Percentiles rank a stretch among this genome's conserved stretches.
These are phyloP conservation scores for Scaptomyza caliginosa DNA, from an alignment of 2,888 invertebrate species.

Conservation along the genomic window DNA sequence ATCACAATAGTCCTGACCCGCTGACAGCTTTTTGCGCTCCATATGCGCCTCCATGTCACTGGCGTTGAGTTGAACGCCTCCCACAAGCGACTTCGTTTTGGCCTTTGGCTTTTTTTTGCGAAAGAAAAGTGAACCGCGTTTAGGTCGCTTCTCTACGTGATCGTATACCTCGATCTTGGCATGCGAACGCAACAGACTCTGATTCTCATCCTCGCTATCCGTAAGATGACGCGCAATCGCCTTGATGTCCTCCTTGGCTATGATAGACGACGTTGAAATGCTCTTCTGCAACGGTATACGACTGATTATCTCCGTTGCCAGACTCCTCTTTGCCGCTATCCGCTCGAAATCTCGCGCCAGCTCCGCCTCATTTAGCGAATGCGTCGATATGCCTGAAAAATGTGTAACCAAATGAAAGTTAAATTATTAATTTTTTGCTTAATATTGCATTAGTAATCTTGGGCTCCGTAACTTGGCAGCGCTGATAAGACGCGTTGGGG, in stretches of 20 bases:
- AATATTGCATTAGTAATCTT: conserved; percentile 24
- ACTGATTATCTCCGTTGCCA: conserved; percentile 85
- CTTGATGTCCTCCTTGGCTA: conserved; percentile 86
- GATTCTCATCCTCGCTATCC: conserved; percentile 84
- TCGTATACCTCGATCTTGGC: conserved; percentile 85
- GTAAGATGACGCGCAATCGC: conserved; percentile 83
- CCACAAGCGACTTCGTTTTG: conserved; percentile 77
- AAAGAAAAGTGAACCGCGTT: conserved; percentile 95
- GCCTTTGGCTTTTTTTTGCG: conserved; percentile 91
- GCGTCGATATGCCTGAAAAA: conserved; percentile 86
- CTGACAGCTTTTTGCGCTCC: conserved; percentile 85
- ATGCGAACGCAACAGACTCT: conserved; percentile 84
- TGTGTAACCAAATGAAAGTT: conserved; percentile 12
- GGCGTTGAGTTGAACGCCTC: conserved; percentile 76
- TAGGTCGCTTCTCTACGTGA: conserved; percentile 92
- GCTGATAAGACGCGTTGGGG: conserved; percentile 38
- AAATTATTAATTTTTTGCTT: conserved; percentile 17
- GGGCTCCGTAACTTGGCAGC: conserved; percentile 20
- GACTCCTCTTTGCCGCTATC: conserved; percentile 83
- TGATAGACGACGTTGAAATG: conserved; percentile 94
- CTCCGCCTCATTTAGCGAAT: conserved; percentile 95
- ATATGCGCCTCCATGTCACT: conserved; percentile 91
- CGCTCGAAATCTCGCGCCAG: conserved; percentile 86
- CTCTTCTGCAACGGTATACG: conserved; percentile 94
- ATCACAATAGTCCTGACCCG: conserved; percentile 67